Conservation (phyloP, 2,113 vertebrate genomes). For the Geococcyx californianus region DNA sequence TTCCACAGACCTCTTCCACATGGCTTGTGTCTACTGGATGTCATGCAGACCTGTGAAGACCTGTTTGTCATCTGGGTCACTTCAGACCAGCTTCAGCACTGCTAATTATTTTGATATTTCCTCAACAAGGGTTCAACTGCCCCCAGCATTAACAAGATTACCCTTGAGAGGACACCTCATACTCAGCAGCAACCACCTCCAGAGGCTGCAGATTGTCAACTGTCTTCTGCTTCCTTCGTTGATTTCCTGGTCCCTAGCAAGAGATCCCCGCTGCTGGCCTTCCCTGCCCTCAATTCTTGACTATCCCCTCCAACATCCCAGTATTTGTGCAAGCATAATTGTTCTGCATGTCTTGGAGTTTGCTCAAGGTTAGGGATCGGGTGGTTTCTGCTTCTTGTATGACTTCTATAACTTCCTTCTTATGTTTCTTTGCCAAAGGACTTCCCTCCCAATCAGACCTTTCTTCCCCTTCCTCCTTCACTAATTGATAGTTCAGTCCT, state of each 20-base stretch:
- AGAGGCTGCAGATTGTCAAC: neutral
- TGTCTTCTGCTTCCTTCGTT: neutral
- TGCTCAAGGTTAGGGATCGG: neutral
- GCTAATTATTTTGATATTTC: neutral
- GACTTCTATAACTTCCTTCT: neutral
- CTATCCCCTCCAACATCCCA: neutral
- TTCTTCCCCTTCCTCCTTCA: neutral
- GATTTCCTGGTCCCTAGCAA: neutral
- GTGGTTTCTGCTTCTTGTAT: neutral
- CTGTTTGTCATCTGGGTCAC: neutral
- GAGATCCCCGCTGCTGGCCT: neutral
- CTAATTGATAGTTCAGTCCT: neutral
- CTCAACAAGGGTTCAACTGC: neutral
- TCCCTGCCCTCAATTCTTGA: neutral
- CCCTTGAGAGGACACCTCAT: neutral
- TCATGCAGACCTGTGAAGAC: neutral
- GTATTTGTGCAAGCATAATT: neutral
- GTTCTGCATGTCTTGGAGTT: neutral
- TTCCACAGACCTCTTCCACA: neutral
- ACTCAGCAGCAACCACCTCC: neutral
- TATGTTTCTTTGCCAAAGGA: neutral
- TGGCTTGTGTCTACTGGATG: neutral
- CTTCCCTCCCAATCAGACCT: neutral
- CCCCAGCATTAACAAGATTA: neutral
- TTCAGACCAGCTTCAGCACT: neutral